A percentile compares a stretch with the other conserved stretches of the same genome.
Evolutionary conservation across 2,888 invertebrate species (phyloP).

Genomic region (Drosophila meridionalis): DNA sequence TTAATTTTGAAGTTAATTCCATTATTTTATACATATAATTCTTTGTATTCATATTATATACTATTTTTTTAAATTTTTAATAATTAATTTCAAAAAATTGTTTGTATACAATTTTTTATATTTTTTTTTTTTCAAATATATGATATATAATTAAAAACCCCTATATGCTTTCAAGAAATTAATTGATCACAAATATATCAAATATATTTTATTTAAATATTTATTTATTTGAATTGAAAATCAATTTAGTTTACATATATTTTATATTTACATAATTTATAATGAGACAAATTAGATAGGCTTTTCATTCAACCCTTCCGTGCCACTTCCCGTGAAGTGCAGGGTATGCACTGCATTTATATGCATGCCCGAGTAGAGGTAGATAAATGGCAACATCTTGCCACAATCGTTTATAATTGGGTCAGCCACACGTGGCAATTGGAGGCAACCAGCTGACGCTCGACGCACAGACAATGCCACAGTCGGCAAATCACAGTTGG

Average conservation of each 20-base stretch:
- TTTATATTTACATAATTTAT: not conserved
- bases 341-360: conserved; percentile 5
- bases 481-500: conserved; percentile 76
- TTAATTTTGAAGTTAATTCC: too few species aligned
- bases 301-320: not conserved
- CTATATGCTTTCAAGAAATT: too few species aligned
- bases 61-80: too few species aligned
- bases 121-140: too few species aligned
- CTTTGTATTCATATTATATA: too few species aligned
- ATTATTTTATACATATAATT: too few species aligned
- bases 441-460: conserved; percentile 59
- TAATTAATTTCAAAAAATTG: too few species aligned
- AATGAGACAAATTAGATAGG: not conserved
- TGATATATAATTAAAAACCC: too few species aligned
- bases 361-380: not conserved
- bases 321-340: not conserved
- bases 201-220: too few species aligned
- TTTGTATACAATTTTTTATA: too few species aligned
- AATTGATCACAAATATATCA: too few species aligned
- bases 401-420: conserved; percentile 40
- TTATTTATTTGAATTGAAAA: not conserved
- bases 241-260: not conserved
- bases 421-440: conserved; percentile 55
- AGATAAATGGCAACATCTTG: conserved; percentile 30
- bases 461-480: conserved; percentile 37